Evolutionary conservation across 2,113 vertebrate genomes (phyloP).

Genomic region (Megaleporinus macrocephalus): DNA sequence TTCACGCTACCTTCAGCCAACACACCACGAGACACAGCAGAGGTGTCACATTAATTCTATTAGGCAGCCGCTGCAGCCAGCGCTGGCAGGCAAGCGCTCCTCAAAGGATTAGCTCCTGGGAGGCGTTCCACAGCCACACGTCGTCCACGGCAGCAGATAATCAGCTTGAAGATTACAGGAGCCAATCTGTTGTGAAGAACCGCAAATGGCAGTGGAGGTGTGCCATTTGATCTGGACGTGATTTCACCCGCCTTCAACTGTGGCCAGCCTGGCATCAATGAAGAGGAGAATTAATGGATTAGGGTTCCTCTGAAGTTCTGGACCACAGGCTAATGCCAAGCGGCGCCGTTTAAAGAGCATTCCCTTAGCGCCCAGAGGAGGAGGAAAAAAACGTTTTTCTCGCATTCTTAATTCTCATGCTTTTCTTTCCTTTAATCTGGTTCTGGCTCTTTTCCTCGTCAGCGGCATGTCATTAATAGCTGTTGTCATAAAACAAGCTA

Average conservation of each 20-base stretch:
- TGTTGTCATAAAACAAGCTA: constrained; percentile 52
- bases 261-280: constrained; percentile 53
- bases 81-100: constrained; percentile 40
- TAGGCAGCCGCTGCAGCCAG: constrained; percentile 22
- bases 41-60: constrained; percentile 59
- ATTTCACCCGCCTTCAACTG: constrained; percentile 59
- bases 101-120: constrained; percentile 45
- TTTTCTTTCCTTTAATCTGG: constrained; percentile 44
- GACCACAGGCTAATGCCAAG: constrained; percentile 50
- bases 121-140: constrained; percentile 58
- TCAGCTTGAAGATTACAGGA: constrained; percentile 48
- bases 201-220: constrained; percentile 41
- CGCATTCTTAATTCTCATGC: constrained; percentile 50
- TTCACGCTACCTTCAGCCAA: constrained; percentile 28
- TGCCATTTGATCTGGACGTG: constrained; percentile 53
- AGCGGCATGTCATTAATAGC: constrained; percentile 49
- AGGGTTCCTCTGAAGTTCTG: constrained; percentile 51
- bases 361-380: constrained; percentile 46
- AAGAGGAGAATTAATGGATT: constrained; percentile 61
- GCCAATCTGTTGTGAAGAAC: constrained; percentile 53
- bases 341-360: constrained; percentile 50
- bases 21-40: constrained; percentile 44
- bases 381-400: constrained; percentile 40
- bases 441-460: constrained; percentile 18
- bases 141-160: constrained; percentile 49